Conservation (phyloP, 2,888 invertebrate genomes). For the Tipula lateralis region DNA sequence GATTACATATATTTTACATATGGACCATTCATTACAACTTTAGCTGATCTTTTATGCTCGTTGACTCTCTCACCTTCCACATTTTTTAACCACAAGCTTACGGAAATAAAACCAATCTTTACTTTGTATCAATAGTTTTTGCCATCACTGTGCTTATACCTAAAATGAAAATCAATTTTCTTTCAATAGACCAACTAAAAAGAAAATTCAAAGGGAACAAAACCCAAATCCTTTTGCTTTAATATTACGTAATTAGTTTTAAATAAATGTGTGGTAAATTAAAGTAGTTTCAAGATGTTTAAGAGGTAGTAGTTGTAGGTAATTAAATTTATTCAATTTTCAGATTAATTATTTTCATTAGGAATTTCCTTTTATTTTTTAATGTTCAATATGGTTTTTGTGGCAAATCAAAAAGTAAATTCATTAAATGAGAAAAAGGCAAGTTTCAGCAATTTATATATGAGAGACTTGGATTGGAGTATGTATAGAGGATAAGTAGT, state of each 20-base stretch:
- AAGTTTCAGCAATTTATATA: not conserved
- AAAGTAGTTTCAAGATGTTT: not conserved
- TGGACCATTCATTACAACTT: too few species aligned
- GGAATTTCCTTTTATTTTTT: not conserved
- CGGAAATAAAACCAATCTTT: too few species aligned
- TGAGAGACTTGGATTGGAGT: not conserved
- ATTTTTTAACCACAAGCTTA: too few species aligned
- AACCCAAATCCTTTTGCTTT: not conserved
- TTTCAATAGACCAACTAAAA: not conserved
- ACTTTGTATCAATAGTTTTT: too few species aligned
- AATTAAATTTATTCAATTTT: conserved; percentile 19
- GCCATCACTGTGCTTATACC: not conserved
- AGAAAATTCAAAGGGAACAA: not conserved
- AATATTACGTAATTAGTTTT: not conserved
- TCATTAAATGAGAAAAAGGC: not conserved
- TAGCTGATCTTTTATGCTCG: too few species aligned
- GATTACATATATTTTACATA: too few species aligned
- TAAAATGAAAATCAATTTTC: not conserved
- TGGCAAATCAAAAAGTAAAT: not conserved
- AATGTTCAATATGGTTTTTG: not conserved
- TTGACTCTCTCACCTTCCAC: too few species aligned
- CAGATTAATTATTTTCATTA: conserved; percentile 9
- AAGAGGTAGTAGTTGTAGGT: not conserved
- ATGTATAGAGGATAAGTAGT: not conserved
- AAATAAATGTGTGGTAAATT: not conserved